Base-by-base conservation (phyloP, 23 tunicate species). In the Aplidium turbinatum region DNA sequence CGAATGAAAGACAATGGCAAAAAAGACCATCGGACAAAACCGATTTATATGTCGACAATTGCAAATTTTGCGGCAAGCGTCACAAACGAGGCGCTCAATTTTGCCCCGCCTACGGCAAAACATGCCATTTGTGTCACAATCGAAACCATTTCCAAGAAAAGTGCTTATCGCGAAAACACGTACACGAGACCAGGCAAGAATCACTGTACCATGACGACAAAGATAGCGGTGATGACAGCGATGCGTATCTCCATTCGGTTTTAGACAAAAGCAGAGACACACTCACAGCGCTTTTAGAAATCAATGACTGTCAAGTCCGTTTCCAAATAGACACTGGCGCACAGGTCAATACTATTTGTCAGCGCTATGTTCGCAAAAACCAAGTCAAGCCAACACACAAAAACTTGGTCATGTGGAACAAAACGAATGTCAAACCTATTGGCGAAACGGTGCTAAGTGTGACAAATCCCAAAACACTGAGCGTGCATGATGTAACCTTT, bases 301-400 rank as follows among this genome's bases (percentile, higher is more conserved):
- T 38, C 23, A 67, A 67, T 40, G 22, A 38, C 4, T 67, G 73
- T 33, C 9, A 67, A 20, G 54, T 71, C 27, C 39, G 61, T 38
- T 71, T 71, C 48, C 62, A 71, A 50, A 47, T 71, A 5, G 62
- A 47, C 27, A 71, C 48, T 21, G 77, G 61, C 28, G 77, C 77
- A 26, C 48, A 71, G 19, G 77, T 71, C 7, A 71, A 71, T 18
- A 71, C 60, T 6, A 71, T 71, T 47, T 71, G 62, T 28, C 77
- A 48, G 31, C 22, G 27, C 6, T 71, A 22, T 47, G 62, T 71
- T 48, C 61, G 61, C 4, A 71, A 50, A 50, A 23, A 71, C 11
- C 77, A 71, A 71, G 36, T 71, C 6, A 6, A 50, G 13, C 36
- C 77, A 5, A 31, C 39, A 2, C 3, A 61, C 3, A 27, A 71